Evolutionary conservation across 2,113 vertebrate genomes (phyloP).

Genomic region (Actinemys pallida): DNA sequence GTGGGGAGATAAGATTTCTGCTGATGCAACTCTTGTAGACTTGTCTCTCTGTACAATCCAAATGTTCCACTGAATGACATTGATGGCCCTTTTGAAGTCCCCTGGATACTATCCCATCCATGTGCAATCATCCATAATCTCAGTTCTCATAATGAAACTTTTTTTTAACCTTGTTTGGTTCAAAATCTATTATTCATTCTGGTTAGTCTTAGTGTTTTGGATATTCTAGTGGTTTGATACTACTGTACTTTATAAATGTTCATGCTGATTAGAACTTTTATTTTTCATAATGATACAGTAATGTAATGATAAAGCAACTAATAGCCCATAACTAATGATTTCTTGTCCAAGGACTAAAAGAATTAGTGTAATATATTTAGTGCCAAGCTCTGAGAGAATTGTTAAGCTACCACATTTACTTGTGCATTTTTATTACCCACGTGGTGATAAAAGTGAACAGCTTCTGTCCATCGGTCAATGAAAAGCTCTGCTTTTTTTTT

Average conservation of each 20-base stretch:
- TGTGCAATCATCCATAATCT: constrained; percentile 3
- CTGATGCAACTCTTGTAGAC: not conserved
- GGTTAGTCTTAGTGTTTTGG: constrained; percentile 42
- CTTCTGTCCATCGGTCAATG: not conserved
- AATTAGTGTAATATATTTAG: constrained; percentile 73
- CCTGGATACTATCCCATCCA: not conserved
- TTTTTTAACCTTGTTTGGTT: constrained; percentile 56
- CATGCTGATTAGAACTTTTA: constrained; percentile 73
- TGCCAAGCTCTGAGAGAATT: constrained; percentile 65
- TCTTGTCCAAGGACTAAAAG: constrained; percentile 73
- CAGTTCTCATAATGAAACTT: constrained; percentile 40
- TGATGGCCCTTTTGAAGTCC: not conserved
- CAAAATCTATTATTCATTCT: constrained; percentile 40
- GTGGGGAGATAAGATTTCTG: not conserved
- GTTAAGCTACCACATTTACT: constrained; percentile 50
- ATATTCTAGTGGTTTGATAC: constrained; percentile 52
- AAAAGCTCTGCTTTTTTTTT: not conserved
- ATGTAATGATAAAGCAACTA: constrained; percentile 78
- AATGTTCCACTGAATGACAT: not conserved
- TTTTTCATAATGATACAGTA: constrained; percentile 76
- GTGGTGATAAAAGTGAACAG: constrained; percentile 42
- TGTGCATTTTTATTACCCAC: constrained; percentile 48
- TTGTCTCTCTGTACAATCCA: not conserved
- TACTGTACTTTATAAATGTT: constrained; percentile 66
- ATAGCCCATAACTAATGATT: constrained; percentile 77